Base-by-base conservation (phyloP, 2,888 invertebrate species). In the Erannis defoliaria region DNA sequence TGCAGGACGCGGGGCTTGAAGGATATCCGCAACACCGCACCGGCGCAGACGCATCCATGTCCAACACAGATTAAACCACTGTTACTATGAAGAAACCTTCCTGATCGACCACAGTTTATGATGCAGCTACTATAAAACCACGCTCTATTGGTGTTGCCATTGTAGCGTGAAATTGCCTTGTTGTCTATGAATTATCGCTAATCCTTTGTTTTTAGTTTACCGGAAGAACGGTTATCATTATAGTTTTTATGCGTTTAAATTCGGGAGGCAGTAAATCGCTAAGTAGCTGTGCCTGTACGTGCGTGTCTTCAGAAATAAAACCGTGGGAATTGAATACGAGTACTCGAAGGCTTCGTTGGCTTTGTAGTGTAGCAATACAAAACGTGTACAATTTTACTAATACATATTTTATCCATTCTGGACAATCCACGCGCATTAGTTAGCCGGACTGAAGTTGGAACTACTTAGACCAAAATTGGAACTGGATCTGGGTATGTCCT, bases 161-260 rank as follows among this genome's bases (percentile, higher is more conserved):
- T 78, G 75, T 72, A 80, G 81, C 87, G 74, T 83, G 77, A 82
- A 81, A 89, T 88, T 82, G 69, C 73, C 78, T 81, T 59, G 76
- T 82, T 85, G 69, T 70, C 71, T 62, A 64, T 66, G 49, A 70
- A 67, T 66, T 70, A 64, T 63, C 48, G 63, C 29, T 43, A 42
- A 60, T 66, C 64, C 48, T 65, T 72, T 70, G 61, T 61, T 60
- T 68, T 66, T 55, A 43, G 45, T 55, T 38, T 23, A 29, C 18
- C 51, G 61, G 53, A 48, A 21, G 62, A 21, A 49, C 37, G 48
- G 56, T 35, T 26, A 53, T 21, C 48, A 58, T 59, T 55, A 12
- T 29, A 35, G 48, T 62, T 57, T 61, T 54, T 58, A 23, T 53
- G 56, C 37, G 18, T 49, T 45, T 29, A 49, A 60, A 58, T 57